Conservation (phyloP, 2,113 vertebrate genomes). For the Acinonyx jubatus region DNA sequence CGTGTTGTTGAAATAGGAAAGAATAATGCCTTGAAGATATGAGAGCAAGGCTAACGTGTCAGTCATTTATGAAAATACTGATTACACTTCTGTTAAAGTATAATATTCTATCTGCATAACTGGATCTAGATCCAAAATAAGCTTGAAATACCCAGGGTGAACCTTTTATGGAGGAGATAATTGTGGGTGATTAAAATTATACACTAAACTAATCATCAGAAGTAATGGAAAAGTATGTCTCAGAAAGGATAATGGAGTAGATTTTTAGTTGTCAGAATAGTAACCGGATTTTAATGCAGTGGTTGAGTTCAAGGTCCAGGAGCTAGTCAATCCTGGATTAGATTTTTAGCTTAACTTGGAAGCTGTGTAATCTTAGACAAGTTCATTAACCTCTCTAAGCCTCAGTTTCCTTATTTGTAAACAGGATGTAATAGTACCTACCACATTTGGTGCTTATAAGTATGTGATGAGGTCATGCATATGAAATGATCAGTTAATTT, state of each 20-base stretch:
- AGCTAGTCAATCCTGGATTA: neutral
- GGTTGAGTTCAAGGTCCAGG: neutral
- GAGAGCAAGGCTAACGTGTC: neutral
- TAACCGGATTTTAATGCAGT: neutral
- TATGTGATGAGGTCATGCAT: neutral
- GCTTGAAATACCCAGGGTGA: neutral
- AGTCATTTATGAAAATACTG: neutral
- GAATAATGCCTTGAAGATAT: neutral
- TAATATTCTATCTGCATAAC: neutral
- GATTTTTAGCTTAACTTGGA: neutral
- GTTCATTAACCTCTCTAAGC: neutral
- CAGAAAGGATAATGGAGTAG: neutral
- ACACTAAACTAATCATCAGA: neutral
- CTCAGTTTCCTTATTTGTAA: conserved; percentile 23
- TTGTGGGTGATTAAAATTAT: neutral
- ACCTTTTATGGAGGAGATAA: neutral
- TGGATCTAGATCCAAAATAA: neutral
- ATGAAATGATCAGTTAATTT: conserved; percentile 1
- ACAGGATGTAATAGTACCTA: neutral
- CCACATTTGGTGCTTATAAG: neutral
- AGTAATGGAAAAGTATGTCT: neutral
- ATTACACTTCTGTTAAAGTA: neutral
- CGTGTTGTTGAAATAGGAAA: neutral
- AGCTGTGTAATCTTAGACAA: neutral
- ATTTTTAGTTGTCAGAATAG: neutral